These are phyloP conservation scores for Cinclus mexicanus DNA, from an alignment of 2,113 vertebrate species.

Conservation along the genomic window DNA sequence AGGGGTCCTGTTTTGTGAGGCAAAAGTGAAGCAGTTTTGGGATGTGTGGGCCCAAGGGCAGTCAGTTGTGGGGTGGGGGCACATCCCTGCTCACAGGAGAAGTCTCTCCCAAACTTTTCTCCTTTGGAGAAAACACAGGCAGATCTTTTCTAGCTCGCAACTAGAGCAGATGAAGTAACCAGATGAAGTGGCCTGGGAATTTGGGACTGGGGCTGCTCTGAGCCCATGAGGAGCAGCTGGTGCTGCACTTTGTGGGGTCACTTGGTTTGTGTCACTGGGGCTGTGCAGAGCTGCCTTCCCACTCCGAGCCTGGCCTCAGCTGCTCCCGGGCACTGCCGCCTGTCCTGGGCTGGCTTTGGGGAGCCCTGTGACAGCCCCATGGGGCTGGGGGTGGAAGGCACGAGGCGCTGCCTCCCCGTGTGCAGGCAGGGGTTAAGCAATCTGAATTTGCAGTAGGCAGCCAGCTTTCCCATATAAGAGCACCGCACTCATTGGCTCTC, in stretches of 20 bases:
- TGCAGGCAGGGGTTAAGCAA: slow-evolving; percentile 46
- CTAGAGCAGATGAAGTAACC: background rate
- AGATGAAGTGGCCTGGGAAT: too few species aligned
- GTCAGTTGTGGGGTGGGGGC: fast-evolving
- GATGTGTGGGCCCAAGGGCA: background rate
- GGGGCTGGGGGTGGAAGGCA: background rate
- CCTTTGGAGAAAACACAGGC: background rate
- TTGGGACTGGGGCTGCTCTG: background rate
- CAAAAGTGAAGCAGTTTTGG: background rate
- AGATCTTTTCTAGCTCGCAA: too few species aligned
- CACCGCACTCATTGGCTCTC: slow-evolving; percentile 50
- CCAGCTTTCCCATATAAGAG: slow-evolving; percentile 63
- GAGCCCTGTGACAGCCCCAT: background rate
- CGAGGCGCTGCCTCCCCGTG: fast-evolving
- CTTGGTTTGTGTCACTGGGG: fast-evolving
- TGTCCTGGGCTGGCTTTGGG: background rate
- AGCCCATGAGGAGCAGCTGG: background rate
- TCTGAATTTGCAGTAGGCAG: background rate
- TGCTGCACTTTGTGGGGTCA: fast-evolving
- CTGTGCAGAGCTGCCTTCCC: background rate
- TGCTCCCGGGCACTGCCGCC: fast-evolving
- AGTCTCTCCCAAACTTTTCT: background rate
- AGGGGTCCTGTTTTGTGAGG: background rate
- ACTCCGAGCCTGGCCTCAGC: background rate
- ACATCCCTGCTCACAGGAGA: background rate